Conservation (phyloP, 2,113 vertebrate genomes). For the Sakesphorus luctuosus region DNA sequence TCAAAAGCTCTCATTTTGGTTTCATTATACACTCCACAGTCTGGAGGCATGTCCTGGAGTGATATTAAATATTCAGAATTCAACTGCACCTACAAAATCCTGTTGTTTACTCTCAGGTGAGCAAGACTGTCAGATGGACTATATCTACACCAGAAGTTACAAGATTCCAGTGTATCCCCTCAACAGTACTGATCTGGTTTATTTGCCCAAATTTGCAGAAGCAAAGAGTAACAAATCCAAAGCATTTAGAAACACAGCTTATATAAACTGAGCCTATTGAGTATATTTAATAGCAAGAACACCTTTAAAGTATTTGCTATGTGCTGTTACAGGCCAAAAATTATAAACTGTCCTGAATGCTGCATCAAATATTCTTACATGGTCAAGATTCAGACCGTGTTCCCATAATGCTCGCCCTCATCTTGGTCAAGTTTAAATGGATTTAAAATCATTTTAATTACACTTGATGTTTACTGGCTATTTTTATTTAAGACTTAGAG, state of each 20-base stretch:
- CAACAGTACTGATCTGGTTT: background rate
- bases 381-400: background rate
- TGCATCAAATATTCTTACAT: background rate
- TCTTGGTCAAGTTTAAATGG: slow-evolving; percentile 39
- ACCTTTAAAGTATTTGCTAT: background rate
- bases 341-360: background rate
- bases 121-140: background rate
- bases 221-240: background rate
- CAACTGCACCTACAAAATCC: background rate
- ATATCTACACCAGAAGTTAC: background rate
- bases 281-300: background rate
- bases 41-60: background rate
- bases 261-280: background rate
- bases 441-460: slow-evolving; percentile 61
- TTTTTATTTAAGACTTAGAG: slow-evolving; percentile 54
- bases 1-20: background rate
- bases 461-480: slow-evolving; percentile 49
- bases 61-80: background rate
- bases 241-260: background rate
- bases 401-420: slow-evolving; percentile 5
- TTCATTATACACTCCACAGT: background rate
- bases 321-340: background rate
- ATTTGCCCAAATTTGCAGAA: background rate
- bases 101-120: background rate
- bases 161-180: background rate